Conservation (phyloP, 2,888 invertebrate genomes). For the Andrena fulva region DNA sequence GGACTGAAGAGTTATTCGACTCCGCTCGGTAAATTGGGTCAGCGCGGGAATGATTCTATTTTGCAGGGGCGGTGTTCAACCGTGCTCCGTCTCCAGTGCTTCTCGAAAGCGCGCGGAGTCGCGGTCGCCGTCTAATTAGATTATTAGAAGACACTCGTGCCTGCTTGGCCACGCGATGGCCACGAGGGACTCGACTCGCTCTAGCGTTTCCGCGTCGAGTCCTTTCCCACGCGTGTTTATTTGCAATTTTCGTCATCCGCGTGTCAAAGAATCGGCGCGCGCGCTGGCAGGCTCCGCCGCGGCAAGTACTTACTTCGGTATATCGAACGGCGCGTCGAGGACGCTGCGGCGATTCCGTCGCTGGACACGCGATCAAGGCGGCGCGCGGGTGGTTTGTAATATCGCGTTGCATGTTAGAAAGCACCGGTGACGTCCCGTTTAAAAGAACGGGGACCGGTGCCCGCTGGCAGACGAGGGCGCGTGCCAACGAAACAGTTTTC, state of each 20-base stretch:
- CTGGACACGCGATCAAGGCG: not conserved
- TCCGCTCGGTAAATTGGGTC: not conserved
- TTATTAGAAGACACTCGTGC: not conserved
- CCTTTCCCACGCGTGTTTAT: constrained; percentile 66
- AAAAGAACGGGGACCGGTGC: constrained; percentile 12
- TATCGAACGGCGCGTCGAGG: not conserved
- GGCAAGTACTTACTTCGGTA: not conserved
- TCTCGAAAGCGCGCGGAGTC: no score
- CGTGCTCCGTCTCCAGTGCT: not conserved
- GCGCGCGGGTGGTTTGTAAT: not conserved
- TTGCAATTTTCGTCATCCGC: constrained; percentile 64
- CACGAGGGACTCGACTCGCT: constrained; percentile 50
- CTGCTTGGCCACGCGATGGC: not conserved
- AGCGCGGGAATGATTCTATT: not conserved
- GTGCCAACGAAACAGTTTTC: constrained; percentile 59
- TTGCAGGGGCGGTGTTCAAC: not conserved
- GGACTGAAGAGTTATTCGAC: no score
- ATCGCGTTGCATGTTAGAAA: constrained; percentile 12
- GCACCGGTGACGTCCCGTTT: constrained; percentile 17
- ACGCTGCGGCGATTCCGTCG: not conserved
- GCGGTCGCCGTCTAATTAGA: no score
- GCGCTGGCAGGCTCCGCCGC: constrained; percentile 24
- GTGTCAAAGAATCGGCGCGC: constrained; percentile 39
- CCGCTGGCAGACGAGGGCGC: constrained; percentile 2
- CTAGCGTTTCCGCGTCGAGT: constrained; percentile 49